Evolutionary conservation across 2,888 invertebrate species (phyloP).

Genomic region (Pristionchus entomophagus): DNA sequence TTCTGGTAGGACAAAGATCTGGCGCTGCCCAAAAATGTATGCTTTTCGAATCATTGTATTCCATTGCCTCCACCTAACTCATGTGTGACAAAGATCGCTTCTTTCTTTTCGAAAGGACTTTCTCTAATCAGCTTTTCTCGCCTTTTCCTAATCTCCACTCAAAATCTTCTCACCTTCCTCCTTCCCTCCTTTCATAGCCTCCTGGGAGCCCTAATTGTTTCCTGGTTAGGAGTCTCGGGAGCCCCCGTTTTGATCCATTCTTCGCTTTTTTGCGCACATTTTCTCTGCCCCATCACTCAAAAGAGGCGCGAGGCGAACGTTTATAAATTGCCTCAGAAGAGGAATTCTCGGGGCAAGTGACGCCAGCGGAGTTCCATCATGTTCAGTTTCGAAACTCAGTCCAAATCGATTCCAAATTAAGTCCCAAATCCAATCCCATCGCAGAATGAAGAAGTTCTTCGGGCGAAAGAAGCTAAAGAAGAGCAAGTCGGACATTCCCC

Average conservation of each 20-base stretch:
- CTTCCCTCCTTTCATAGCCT: neutral
- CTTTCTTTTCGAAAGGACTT: neutral
- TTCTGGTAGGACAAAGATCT: too few species aligned
- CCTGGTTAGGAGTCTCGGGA: neutral
- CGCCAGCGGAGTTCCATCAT: too few species aligned
- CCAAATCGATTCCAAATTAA: neutral
- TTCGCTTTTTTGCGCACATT: neutral
- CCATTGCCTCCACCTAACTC: neutral
- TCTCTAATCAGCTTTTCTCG: constrained; percentile 13
- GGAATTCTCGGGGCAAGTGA: neutral
- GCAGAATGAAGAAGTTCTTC: constrained; percentile 63
- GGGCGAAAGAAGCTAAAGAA: constrained; percentile 61
- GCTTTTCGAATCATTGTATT: too few species aligned
- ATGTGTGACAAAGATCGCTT: neutral
- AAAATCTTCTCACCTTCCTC: neutral
- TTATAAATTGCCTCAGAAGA: neutral
- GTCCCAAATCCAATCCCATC: neutral
- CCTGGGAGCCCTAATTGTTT: neutral
- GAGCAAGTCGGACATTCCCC: constrained; percentile 63
- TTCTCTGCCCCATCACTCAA: neutral
- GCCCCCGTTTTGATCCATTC: neutral
- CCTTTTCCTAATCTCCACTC: neutral
- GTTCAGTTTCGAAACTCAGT: too few species aligned
- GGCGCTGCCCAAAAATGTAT: neutral
- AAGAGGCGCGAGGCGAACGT: neutral